Evolutionary conservation across 2,113 vertebrate genomes (phyloP), one percentile per base, ranked within the genome.

Genomic region (Podarcis muralis): DNA sequence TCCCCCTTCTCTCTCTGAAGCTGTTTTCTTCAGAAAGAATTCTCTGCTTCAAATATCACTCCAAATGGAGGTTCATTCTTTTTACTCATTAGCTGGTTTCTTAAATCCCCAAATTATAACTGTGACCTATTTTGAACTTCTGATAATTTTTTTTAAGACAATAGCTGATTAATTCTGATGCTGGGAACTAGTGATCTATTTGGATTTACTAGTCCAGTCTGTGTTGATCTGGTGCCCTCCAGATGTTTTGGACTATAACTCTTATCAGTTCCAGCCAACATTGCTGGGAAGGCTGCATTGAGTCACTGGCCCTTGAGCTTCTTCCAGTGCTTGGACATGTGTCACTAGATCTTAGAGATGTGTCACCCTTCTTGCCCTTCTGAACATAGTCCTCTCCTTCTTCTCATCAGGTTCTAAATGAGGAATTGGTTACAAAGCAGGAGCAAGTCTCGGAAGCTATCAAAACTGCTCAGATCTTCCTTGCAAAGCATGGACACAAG

Each of bases 401-500:
- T 66, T 85, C 84, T 82, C 9, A 0, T 8, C 92, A 99, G 99
- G 97, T 97, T 74, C 93, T 99, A 87, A 97, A 95, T 27, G 98
- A 99, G 74, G 98, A 99, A 92, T 94, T 99, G 22, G 95, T 97
- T 79, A 96, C 97, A 0, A 99, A 97, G 95, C 99, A 98, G 91
- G 98, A 98, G 77, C 97, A 98, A 81, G 95, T 99, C 83, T 97
- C 98, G 2, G 98, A 99, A 92, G 97, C 98, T 62, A 97, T 99
- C 90, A 98, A 98, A 96, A 98, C 97, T 37, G 97, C 98, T 12
- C 97, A 99, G 88, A 98, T 97, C 93, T 99, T 99, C 96, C 96
- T 99, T 23, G 99, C 98, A 2, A 99, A 99, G 92, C 98, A 99
- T 90, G 97, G 98, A 93, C 98, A 98, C 98, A 99, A 98, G 99